Base-by-base conservation (phyloP, 2,888 invertebrate species). In the Ectemnius lituratus region DNA sequence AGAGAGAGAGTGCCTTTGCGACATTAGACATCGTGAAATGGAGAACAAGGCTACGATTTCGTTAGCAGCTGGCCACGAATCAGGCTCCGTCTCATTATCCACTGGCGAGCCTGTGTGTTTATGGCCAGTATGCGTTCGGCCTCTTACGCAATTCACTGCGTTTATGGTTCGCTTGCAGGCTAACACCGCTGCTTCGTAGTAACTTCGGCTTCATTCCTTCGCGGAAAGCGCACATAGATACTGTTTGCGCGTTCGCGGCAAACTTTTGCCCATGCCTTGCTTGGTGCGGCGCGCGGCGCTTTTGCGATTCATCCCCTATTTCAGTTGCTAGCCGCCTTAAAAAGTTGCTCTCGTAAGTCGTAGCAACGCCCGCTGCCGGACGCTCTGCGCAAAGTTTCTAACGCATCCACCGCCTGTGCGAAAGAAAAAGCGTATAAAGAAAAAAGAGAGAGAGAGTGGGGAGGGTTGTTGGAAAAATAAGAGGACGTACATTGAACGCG, bases 81-180 rank as follows among this genome's bases (percentile, higher is more conserved):
- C 37, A 18, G 61, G 61, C 61, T 28, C 11, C 16, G 56, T n/a
- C n/a, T 64, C 61, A 61, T 66, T 67, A 61, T 76, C 60, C 58
- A 8, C 37, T 67, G 63, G 23, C 59, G 72, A 67, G 62, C 60
- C 62, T 62, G 67, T 76, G 76, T 76, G 76, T 80, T 80, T 80
- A 80, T 70, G 76, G 67, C 67, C 70, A 61, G 67, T 73, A 82
- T 73, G 73, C 73, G 67, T 62, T 62, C 76, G 13, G 14, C 73
- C 69, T 61, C 73, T 82, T 82, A 77, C 73, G 77, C 73, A 80
- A 75, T 72, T 79, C 71, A 8, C 60, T 49, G 70, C 74, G 72
- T 80, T 80, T 74, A 73, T 67, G 75, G 73, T 79, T 67, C 75
- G 62, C 66, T 76, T 70, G 73, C 77, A 73, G 74, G 63, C 16